phyloP scores from a whole-genome alignment of 2,888 invertebrate genomes.

The Dioctria linearis region DNA sequence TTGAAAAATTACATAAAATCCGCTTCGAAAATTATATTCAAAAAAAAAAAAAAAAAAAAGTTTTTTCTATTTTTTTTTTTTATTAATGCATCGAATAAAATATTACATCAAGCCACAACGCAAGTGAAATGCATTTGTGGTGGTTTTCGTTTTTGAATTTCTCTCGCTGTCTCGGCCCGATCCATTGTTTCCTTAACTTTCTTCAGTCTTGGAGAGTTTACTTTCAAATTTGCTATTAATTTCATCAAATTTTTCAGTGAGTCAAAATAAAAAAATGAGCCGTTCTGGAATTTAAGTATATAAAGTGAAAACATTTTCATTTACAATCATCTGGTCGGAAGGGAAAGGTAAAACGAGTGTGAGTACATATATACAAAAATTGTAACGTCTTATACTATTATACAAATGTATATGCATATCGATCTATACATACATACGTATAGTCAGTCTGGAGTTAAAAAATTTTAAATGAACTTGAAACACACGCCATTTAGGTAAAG shows the following conservation, averaged over 20 bases:
- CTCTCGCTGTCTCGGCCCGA: not conserved
- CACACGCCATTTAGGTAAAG: constrained; percentile 21
- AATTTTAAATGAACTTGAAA: constrained; percentile 45
- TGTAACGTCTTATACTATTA: too few relatives aligned
- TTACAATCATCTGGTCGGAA: constrained; percentile 33
- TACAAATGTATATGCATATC: too few relatives aligned
- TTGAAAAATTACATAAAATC: constrained; percentile 41
- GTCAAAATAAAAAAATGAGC: constrained; percentile 43
- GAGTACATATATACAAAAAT: not conserved
- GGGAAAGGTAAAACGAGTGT: constrained; percentile 43
- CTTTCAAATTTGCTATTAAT: constrained; percentile 52
- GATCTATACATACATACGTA: too few relatives aligned
- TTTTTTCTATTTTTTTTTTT: not conserved
- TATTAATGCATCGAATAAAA: not conserved
- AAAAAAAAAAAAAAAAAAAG: not conserved
- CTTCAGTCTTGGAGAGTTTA: constrained; percentile 32
- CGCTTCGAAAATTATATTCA: not conserved
- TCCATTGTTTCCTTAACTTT: constrained; percentile 46
- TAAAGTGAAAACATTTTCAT: constrained; percentile 43
- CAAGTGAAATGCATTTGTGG: not conserved
- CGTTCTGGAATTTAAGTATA: constrained; percentile 39
- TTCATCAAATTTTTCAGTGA: constrained; percentile 47
- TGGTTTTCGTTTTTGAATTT: constrained; percentile 22
- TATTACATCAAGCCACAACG: constrained; percentile 23
- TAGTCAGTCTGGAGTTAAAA: too few relatives aligned